Base-by-base conservation (phyloP, 2,888 invertebrate species). In the Ophioninae sp. region DNA sequence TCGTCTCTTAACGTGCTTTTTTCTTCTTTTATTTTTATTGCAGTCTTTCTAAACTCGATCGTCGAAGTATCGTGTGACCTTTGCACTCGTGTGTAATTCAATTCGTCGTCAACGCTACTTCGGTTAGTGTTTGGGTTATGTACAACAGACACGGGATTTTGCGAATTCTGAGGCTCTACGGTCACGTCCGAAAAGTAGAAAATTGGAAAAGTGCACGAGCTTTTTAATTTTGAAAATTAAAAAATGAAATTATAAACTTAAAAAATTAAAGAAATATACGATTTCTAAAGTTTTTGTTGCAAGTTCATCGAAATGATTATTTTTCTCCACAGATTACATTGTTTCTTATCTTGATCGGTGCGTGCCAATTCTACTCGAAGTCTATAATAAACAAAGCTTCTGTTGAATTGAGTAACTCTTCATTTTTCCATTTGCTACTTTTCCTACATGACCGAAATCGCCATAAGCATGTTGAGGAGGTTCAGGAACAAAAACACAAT, bases 61-160 rank as follows among this genome's bases (percentile, higher is more conserved):
- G 84, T 84, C 79, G 82, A 84, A 84, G 82, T 81, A 84, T 85
- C 82, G 81, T 79, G 77, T 84, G 84, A 85, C 85, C 85, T 85
- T 84, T 84, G 80, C 84, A 82, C 79, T 80, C 78, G 84, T 85
- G 85, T 84, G 75, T 64, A 13, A 17, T 41, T 64, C 51, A 23
- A 20, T 23, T 41, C 22, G 20, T 72, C 39, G 39, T 73, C 69
- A 58, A 51, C 17, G 51, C 51, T 51, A 51, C 51, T 51, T 51
- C 51, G 51, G 51, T 51, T 17, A 17, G 78, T 61, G 76, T 79
- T 73, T 17, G 41, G 56, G 17, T 69, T 44, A 58, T 68, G 22
- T 64, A 61, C 58, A 75, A 59, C 30, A 79, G 37, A 74, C 41
- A 44, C 23, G 0, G 68, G 51, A 17, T 8, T 39, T 68, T 68